phyloP scores from a whole-genome alignment of 2,113 vertebrate genomes.

The Numida meleagris region DNA sequence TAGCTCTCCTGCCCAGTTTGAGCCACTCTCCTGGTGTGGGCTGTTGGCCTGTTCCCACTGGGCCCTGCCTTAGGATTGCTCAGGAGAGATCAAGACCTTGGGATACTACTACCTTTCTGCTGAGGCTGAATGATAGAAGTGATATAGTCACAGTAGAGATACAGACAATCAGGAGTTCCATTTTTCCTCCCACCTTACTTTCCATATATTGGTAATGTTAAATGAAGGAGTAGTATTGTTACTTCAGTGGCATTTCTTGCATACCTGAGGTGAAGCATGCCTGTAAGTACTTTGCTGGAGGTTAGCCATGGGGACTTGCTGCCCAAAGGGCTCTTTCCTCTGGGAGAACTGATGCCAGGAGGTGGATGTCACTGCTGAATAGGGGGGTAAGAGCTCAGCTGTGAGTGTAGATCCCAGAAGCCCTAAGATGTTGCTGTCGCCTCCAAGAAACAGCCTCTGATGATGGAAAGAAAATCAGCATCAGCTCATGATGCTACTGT shows the following conservation, averaged over 20 bases:
- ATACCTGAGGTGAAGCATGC: neutral
- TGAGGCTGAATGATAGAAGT: neutral
- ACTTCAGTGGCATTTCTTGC: neutral
- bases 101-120: neutral
- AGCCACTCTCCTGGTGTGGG: neutral
- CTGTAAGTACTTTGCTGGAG: neutral
- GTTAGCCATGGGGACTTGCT: neutral
- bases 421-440: neutral
- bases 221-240: neutral
- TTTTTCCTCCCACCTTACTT: neutral
- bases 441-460: neutral
- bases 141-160: neutral
- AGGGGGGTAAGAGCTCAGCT: accelerated
- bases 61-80: neutral
- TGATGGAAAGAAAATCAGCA: neutral
- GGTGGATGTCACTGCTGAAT: neutral
- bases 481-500: constrained; percentile 26
- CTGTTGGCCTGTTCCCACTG: neutral
- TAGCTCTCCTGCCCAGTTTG: neutral
- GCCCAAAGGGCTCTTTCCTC: neutral
- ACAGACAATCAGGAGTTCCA: neutral
- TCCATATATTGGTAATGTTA: neutral
- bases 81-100: neutral
- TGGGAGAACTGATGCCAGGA: neutral
- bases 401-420: neutral